Evolutionary conservation across 2,888 invertebrate genomes (phyloP).

Genomic region (Lasiommata megera): DNA sequence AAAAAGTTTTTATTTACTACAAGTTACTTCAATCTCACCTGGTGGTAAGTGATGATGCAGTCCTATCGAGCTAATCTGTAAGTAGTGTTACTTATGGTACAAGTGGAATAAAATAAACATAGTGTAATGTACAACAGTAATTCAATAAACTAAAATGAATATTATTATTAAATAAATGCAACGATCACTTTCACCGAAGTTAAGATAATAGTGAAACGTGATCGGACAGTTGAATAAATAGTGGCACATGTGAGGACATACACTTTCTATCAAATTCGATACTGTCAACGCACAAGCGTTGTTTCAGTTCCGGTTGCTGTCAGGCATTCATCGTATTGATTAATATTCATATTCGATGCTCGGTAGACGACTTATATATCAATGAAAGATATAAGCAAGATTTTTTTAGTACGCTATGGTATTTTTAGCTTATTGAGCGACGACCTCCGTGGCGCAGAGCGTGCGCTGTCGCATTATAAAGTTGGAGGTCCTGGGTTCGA

Average conservation of each 20-base stretch:
- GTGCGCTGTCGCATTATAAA: too few relatives aligned
- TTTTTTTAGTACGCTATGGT: neutral
- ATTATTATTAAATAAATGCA: slow-evolving; percentile 5
- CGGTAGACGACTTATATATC: neutral
- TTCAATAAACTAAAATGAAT: neutral
- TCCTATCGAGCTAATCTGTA: too few relatives aligned
- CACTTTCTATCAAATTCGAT: slow-evolving; percentile 44
- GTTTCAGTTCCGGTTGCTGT: slow-evolving; percentile 25
- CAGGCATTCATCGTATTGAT: slow-evolving; percentile 10
- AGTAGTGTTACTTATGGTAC: too few relatives aligned
- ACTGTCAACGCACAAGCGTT: slow-evolving; percentile 16
- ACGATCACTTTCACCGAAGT: slow-evolving; percentile 38
- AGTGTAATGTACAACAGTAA: neutral
- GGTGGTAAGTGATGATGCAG: too few relatives aligned
- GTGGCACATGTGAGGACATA: slow-evolving; percentile 33
- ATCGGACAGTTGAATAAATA: slow-evolving; percentile 28
- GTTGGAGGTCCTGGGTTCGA: too few relatives aligned
- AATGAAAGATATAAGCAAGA: neutral
- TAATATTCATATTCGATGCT: neutral
- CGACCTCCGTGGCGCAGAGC: too few relatives aligned
- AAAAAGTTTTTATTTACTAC: too few relatives aligned
- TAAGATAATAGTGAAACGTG: slow-evolving; percentile 33
- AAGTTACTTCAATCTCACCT: too few relatives aligned
- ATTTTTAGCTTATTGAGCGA: too few relatives aligned
- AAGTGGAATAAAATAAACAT: too few relatives aligned